phyloP scores from a whole-genome alignment of 2,113 vertebrate species.

The Myotis lucifugus region DNA sequence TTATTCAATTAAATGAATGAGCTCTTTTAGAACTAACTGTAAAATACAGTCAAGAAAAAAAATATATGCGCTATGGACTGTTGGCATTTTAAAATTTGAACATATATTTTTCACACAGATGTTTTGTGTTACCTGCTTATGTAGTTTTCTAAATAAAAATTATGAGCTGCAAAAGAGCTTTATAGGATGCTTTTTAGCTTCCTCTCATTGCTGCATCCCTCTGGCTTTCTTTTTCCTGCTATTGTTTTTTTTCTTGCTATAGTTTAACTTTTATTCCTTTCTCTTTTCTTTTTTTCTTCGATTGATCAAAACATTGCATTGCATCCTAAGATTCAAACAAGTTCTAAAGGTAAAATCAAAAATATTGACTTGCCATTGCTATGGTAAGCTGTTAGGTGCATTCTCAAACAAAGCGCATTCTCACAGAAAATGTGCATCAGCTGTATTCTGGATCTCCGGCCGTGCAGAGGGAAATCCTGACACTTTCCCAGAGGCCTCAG shows the following conservation, averaged over 20 bases:
- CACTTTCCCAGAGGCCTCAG: not conserved
- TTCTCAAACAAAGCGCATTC: not conserved
- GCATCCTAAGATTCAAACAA: not conserved
- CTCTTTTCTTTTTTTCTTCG: slow-evolving; percentile 18
- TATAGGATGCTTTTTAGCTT: not conserved
- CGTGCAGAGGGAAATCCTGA: not conserved
- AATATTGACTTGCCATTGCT: not conserved
- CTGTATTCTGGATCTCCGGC: not conserved
- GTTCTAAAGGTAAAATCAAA: not conserved
- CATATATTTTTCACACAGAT: not conserved
- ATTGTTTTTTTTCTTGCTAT: not conserved
- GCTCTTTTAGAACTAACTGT: not conserved
- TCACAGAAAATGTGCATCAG: not conserved
- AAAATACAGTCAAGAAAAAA: not conserved
- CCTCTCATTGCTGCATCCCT: not conserved
- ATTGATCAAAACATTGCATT: not conserved
- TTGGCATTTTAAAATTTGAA: slow-evolving; percentile 42
- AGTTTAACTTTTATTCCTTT: slow-evolving; percentile 21
- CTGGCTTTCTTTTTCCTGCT: not conserved
- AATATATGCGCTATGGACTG: not conserved
- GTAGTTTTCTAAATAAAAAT: slow-evolving; percentile 30
- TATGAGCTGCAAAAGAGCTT: not conserved
- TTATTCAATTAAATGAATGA: not conserved
- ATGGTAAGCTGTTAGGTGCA: not conserved
- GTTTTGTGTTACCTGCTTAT: not conserved